Percentiles rank a stretch among this genome's conserved stretches.
Conservation (phyloP, 2,888 invertebrate species). For the Tipula helvola region DNA sequence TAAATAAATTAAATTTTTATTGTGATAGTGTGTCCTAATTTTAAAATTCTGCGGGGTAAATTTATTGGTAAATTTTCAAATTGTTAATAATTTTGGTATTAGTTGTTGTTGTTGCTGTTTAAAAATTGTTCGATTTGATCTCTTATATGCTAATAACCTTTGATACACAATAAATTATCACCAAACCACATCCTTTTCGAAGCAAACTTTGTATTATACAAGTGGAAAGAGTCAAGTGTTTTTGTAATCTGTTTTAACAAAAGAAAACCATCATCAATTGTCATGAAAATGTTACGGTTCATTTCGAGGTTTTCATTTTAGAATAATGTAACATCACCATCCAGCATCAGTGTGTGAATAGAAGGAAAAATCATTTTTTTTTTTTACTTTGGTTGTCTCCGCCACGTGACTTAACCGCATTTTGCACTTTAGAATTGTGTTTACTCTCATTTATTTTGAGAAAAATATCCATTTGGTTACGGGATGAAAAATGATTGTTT, state of each 20-base stretch:
- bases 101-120: background rate
- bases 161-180: background rate
- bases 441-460: background rate
- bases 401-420: slow-evolving; percentile 6
- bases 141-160: background rate
- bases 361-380: background rate
- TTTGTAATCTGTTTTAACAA: background rate
- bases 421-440: background rate
- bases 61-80: background rate
- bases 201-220: background rate
- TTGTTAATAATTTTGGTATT: background rate
- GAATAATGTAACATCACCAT: background rate
- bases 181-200: background rate
- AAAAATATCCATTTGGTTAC: background rate
- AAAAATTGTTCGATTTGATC: background rate
- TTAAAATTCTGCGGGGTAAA: background rate
- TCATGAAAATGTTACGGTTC: background rate
- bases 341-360: background rate
- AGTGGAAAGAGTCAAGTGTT: background rate
- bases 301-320: background rate
- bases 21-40: background rate
- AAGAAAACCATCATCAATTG: background rate
- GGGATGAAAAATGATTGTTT: background rate
- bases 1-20: background rate
- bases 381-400: background rate